Conservation (phyloP, 2,797 vertebrate genomes). For the Microcaecilia unicolor region DNA sequence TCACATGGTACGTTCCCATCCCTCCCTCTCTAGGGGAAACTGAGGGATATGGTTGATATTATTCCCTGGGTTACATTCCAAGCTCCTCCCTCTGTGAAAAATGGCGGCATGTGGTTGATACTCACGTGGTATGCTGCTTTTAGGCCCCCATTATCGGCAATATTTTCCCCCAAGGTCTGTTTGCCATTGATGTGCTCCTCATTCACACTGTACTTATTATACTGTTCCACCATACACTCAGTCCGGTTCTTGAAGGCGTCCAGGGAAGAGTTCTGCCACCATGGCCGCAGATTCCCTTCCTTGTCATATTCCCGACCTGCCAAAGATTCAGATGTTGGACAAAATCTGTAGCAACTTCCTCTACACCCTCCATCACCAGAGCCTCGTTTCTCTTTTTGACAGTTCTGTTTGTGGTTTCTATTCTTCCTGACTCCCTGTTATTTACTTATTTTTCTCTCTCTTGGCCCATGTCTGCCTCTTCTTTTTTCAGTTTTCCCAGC, state of each 20-base stretch:
- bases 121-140: constrained; percentile 91
- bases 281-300: constrained; percentile 85
- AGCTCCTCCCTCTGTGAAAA: background rate
- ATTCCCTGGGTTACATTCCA: background rate
- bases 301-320: constrained; percentile 90
- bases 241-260: constrained; percentile 84
- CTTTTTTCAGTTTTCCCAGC: too few relatives aligned
- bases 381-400: too few relatives aligned
- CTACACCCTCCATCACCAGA: too few relatives aligned
- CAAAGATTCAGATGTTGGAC: too few relatives aligned
- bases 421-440: too few relatives aligned
- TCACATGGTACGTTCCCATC: too few relatives aligned
- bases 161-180: constrained; percentile 93
- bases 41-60: rapidly evolving
- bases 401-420: too few relatives aligned
- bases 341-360: too few relatives aligned
- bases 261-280: constrained; percentile 93
- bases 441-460: too few relatives aligned
- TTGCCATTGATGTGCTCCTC: constrained; percentile 84
- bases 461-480: too few relatives aligned
- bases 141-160: constrained; percentile 88
- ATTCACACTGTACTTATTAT: constrained; percentile 74
- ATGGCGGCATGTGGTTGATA: too few relatives aligned
- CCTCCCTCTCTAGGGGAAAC: background rate
- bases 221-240: constrained; percentile 88